Conservation (phyloP, 1,140 invertebrate species). For the Arctopsyche grandis region DNA sequence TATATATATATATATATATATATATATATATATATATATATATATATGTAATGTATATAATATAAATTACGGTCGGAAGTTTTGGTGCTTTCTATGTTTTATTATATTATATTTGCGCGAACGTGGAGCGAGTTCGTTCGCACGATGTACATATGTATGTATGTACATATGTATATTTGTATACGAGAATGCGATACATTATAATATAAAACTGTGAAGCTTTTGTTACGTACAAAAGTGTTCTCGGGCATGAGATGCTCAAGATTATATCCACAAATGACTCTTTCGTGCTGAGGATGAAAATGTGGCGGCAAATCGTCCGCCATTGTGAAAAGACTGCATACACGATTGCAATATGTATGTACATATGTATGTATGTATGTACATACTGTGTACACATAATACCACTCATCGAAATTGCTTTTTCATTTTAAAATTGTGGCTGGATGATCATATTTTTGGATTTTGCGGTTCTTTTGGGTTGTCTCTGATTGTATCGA, state of each 20-base stretch:
- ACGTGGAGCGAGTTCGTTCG: too few relatives aligned
- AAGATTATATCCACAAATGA: slow-evolving; percentile 41
- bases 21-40: too few relatives aligned
- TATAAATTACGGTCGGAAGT: too few relatives aligned
- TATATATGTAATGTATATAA: too few relatives aligned
- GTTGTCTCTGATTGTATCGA: too few relatives aligned
- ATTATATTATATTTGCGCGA: too few relatives aligned
- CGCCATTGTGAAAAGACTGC: slow-evolving; percentile 6
- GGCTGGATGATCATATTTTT: background rate
- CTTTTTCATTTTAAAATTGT: too few relatives aligned
- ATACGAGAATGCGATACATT: background rate
- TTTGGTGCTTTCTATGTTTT: too few relatives aligned
- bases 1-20: background rate
- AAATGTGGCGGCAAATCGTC: slow-evolving; percentile 33
- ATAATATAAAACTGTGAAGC: slow-evolving; percentile 16
- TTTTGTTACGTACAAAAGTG: slow-evolving; percentile 32
- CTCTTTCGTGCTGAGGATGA: slow-evolving; percentile 35
- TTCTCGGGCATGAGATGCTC: slow-evolving; percentile 24
- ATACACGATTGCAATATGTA: background rate
- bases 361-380: background rate
- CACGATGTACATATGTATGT: background rate
- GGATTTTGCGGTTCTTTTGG: too few relatives aligned
- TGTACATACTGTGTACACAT: background rate
- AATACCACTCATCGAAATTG: background rate
- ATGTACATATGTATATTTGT: background rate